These are phyloP conservation scores for Tiphia femorata DNA, from an alignment of 2,888 invertebrate genomes.

Conservation along the genomic window DNA sequence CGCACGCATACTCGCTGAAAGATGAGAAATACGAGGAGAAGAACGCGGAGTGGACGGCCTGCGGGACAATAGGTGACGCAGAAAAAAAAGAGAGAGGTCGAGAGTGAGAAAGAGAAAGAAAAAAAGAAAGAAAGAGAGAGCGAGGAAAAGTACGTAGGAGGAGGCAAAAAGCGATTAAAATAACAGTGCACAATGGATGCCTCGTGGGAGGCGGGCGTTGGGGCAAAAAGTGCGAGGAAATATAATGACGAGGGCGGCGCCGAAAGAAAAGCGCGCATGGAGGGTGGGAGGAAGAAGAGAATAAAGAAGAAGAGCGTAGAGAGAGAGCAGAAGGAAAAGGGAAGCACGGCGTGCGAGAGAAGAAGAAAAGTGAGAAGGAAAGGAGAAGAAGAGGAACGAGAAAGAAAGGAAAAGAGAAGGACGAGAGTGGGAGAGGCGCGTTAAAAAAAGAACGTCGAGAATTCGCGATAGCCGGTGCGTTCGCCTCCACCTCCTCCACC, in stretches of 20 bases:
- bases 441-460: not conserved
- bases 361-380: no score
- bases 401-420: slow-evolving; percentile 18
- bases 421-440: slow-evolving; percentile 9
- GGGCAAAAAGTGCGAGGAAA: no score
- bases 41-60: no score
- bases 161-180: no score
- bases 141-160: slow-evolving; percentile 25
- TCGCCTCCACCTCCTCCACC: not conserved
- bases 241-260: no score
- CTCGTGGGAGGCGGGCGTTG: no score
- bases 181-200: no score
- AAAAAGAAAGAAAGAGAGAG: slow-evolving; percentile 30
- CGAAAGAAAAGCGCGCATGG: not conserved
- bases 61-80: no score
- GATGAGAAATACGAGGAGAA: not conserved
- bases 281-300: slow-evolving; percentile 17
- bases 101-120: slow-evolving; percentile 18
- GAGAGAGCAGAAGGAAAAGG: not conserved
- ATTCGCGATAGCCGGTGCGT: not conserved
- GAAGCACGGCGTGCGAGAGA: no score
- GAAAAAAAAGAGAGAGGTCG: not conserved
- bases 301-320: slow-evolving; percentile 27
- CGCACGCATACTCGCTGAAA: no score
- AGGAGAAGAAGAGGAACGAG: slow-evolving; percentile 11